phyloP scores from a whole-genome alignment of 2,888 invertebrate genomes.

The Drosophila pullipes region DNA sequence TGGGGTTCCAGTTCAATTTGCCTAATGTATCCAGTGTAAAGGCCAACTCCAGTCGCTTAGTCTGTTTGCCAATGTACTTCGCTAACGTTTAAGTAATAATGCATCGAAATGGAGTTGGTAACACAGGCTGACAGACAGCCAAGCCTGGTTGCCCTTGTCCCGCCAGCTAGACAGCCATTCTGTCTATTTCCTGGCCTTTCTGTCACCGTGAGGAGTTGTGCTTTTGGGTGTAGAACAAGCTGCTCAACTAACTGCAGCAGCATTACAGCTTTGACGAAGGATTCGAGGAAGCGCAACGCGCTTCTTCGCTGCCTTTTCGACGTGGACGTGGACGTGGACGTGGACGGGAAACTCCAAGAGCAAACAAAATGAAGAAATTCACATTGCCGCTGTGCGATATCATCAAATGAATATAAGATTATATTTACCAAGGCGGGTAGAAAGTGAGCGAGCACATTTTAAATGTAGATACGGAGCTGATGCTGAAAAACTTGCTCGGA shows the following conservation, averaged over 20 bases:
- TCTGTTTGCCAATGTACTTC: slow-evolving; percentile 36
- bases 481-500: neutral
- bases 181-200: slow-evolving; percentile 13
- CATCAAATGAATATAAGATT: slow-evolving; percentile 80
- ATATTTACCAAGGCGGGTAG: slow-evolving; percentile 60
- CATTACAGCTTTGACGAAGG: slow-evolving; percentile 14
- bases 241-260: slow-evolving; percentile 77
- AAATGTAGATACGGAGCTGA: neutral
- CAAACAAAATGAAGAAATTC: slow-evolving; percentile 68
- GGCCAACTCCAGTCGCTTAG: slow-evolving; percentile 1
- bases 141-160: slow-evolving; percentile 7
- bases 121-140: neutral
- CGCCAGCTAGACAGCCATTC: slow-evolving; percentile 10
- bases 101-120: slow-evolving; percentile 53
- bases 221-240: slow-evolving; percentile 65
- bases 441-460: slow-evolving; percentile 15
- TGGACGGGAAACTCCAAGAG: slow-evolving; percentile 42
- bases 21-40: slow-evolving; percentile 9
- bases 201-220: slow-evolving; percentile 63
- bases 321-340: slow-evolving; percentile 10
- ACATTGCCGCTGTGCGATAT: slow-evolving; percentile 56
- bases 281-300: slow-evolving; percentile 31
- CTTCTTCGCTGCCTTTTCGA: slow-evolving; percentile 37
- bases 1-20: slow-evolving; percentile 32
- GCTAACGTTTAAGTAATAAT: slow-evolving; percentile 55